Base-by-base conservation (phyloP, 1,140 invertebrate genomes). In the Oreohelix idahoensis region DNA sequence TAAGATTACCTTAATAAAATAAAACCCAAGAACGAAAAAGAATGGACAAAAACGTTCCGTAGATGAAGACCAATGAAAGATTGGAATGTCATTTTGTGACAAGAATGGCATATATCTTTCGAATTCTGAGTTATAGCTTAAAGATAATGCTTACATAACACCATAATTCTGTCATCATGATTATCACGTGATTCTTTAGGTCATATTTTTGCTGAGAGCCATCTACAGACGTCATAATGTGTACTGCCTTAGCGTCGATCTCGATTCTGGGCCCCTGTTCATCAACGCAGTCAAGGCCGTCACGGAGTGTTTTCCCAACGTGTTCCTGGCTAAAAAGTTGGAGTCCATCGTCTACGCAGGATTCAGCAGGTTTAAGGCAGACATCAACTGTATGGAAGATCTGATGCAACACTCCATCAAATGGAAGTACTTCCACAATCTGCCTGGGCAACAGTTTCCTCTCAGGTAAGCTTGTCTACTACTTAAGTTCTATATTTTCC, bases 191-290 rank as follows among this genome's bases (percentile, higher is more conserved):
- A n/a, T n/a, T 2, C 63, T 29, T 4, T 29, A 76, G 74, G 74
- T 76, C 0, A 1, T 76, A 20, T 51, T 87, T 26, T 79, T 92
- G 5, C 83, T 92, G 4, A 71, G 87, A 42, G 87, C 88, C 1
- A 89, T 92, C 42, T 92, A 92, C 78, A 78, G 88, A 53, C 89
- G 90, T 0, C 89, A 91, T 36, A 92, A 92, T 84, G 74, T 84
- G 4, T 92, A 91, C 83, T 92, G 92, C 84, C 83, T 92, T 39
- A 90, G 90, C 76, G 87, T 92, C 11, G 92, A 92, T 71, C 71
- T 51, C 1, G 87, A 90, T 75, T 80, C 89, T 15, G 29, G 70
- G 0, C 38, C 66, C 8, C 11, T 58, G 0, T 75, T 91, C 53
- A 77, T 86, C n/a, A 23, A 84, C 26, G 88, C 86, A 15, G 71